Base-by-base conservation (phyloP, 53 echinoderm and acorn worm genomes). In the Henricia sp. region DNA sequence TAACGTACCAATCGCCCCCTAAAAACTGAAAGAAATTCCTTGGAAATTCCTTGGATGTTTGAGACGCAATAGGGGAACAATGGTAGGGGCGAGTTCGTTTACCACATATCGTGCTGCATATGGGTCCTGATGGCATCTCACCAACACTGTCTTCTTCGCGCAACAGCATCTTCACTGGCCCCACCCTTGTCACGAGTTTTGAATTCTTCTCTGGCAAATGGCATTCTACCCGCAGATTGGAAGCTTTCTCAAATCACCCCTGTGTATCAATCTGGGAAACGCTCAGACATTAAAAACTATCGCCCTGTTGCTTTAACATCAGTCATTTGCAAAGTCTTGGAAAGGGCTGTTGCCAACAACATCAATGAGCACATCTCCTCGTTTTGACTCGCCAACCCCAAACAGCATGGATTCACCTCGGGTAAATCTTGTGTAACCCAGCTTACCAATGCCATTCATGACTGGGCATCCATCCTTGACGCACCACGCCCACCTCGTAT, bases 371-470 rank as follows among this genome's bases (percentile, higher is more conserved):
- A 76, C 19, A 28, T 76, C 1, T 24, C 77, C 4, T 56, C 77
- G 20, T 30, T 57, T 25, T 76, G 77, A 58, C 77, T 76, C 46
- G 29, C 25, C 36, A 76, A 76, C 42, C 58, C 42, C 1, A 2
- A 76, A 0, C 60, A 76, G 42, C 77, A 76, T 76, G 77, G 77
- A 28, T 76, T 76, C 59, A 58, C 40, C 29, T 13, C 77, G 4
- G 6, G 27, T 12, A 76, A 76, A 58, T 76, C 77, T 26, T 76
- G 77, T 58, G 77, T 58, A n/a, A 76, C 77, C 26, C 77, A 59
- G 27, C 59, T 41, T 1, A 52, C 77, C 34, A 76, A 58, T 9
- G 27, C 57, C 37, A 23, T 75, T 38, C 13, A 75, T 56, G 56
- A 56, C 8, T 75, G 42, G 75, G 74, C 74, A 2, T 41, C 58